Percentiles rank a stretch among this genome's conserved stretches.
Conservation (phyloP, 2,797 vertebrate species). For the Alcedo quadribrachys region DNA sequence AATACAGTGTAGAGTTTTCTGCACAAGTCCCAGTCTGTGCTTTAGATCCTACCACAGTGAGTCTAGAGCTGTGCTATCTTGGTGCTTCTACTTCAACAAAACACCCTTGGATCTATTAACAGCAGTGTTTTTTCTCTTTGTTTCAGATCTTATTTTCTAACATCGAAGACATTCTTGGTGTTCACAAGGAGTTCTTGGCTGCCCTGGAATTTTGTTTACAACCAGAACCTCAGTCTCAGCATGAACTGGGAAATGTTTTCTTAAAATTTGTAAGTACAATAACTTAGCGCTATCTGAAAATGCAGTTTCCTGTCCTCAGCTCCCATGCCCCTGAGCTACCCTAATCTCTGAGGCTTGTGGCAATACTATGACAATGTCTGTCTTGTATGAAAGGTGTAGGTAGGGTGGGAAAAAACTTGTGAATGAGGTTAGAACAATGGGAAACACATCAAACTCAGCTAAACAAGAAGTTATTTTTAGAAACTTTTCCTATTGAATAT, state of each 20-base stretch:
- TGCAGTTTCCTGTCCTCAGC: constrained; percentile 74
- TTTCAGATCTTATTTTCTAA: constrained; percentile 96
- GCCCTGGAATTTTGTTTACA: constrained; percentile 89
- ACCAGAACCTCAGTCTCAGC: constrained; percentile 93
- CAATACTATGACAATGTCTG: neutral
- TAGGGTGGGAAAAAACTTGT: constrained; percentile 77
- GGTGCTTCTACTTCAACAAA: neutral
- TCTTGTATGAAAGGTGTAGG: constrained; percentile 67
- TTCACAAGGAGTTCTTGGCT: constrained; percentile 91
- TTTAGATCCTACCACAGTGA: neutral
- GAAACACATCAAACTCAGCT: neutral
- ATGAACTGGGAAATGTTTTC: constrained; percentile 93
- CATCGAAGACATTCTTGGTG: constrained; percentile 94
- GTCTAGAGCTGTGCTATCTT: neutral
- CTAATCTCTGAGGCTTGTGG: constrained; percentile 62
- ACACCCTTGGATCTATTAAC: neutral
- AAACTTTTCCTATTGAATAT: neutral
- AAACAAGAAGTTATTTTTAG: neutral
- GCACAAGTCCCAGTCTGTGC: neutral
- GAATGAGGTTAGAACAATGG: constrained; percentile 33
- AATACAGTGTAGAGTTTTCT: neutral
- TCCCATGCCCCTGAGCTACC: constrained; percentile 22
- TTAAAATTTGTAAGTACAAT: constrained; percentile 93
- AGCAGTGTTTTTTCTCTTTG: neutral
- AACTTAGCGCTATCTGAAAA: constrained; percentile 63